These are phyloP conservation scores for Arizona elegans DNA, from an alignment of 2,113 vertebrate genomes.

Conservation along the genomic window DNA sequence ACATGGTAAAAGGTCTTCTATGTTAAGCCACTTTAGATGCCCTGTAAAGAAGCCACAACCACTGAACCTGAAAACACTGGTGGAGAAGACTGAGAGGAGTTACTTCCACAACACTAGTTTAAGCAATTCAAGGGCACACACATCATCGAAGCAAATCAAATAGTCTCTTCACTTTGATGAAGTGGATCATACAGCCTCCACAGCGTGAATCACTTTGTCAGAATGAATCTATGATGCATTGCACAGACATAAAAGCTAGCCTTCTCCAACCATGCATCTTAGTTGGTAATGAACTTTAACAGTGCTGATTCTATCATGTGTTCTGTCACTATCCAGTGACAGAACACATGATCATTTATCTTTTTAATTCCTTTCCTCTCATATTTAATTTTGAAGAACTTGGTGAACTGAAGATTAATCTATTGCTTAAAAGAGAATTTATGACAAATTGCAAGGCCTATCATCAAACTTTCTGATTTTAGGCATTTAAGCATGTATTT, in stretches of 20 bases:
- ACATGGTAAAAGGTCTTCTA: background rate
- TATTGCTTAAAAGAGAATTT: constrained; percentile 22
- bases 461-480: background rate
- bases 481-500: constrained; percentile 6
- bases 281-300: background rate
- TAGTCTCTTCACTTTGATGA: background rate
- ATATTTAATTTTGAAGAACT: background rate
- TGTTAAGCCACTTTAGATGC: background rate
- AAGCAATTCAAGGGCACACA: background rate
- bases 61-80: background rate
- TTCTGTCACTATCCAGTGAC: background rate
- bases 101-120: background rate
- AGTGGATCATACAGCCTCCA: background rate
- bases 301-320: background rate
- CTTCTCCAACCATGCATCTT: background rate
- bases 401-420: background rate
- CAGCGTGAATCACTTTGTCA: background rate
- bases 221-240: background rate
- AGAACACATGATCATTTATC: background rate
- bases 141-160: background rate
- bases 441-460: constrained; percentile 25
- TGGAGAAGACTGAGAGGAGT: background rate
- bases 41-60: background rate
- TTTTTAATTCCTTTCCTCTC: constrained; percentile 4
- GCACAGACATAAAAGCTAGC: background rate